phyloP scores from a whole-genome alignment of 2,888 invertebrate genomes.

The Xanthia icteritia region DNA sequence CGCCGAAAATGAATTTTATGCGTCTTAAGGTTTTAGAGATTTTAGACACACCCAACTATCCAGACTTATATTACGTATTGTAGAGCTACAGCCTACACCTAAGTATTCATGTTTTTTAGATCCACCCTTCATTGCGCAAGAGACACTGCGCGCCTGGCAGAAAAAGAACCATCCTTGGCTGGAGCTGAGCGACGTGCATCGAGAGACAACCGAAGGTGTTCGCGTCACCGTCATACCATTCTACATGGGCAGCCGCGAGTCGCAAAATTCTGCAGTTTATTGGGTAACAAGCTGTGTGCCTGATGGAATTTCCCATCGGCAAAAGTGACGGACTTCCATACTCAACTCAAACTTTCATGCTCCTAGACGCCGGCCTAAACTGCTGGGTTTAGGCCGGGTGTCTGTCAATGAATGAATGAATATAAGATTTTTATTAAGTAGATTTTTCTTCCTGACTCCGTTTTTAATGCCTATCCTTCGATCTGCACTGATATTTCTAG shows the following conservation, averaged over 20 bases:
- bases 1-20: no score
- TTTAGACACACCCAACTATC: neutral
- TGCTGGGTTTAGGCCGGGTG: neutral
- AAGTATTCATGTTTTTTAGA: conserved; percentile 85
- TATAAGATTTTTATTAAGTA: neutral
- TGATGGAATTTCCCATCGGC: neutral
- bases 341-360: neutral
- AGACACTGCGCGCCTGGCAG: conserved; percentile 98
- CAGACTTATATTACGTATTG: neutral
- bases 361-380: neutral
- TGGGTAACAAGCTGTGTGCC: conserved; percentile 91
- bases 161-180: conserved; percentile 99
- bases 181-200: conserved; percentile 98
- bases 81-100: conserved; percentile 16
- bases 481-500: conserved; percentile 2
- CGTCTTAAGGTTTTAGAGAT: no score
- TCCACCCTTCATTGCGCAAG: conserved; percentile 96
- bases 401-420: neutral
- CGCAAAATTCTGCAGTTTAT: conserved; percentile 97
- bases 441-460: neutral
- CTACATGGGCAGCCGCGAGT: conserved; percentile 98
- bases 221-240: conserved; percentile 99
- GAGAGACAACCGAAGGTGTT: conserved; percentile 98
- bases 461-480: neutral
- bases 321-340: neutral